phyloP scores from a whole-genome alignment of 2,113 vertebrate species.

The Sitta europaea region DNA sequence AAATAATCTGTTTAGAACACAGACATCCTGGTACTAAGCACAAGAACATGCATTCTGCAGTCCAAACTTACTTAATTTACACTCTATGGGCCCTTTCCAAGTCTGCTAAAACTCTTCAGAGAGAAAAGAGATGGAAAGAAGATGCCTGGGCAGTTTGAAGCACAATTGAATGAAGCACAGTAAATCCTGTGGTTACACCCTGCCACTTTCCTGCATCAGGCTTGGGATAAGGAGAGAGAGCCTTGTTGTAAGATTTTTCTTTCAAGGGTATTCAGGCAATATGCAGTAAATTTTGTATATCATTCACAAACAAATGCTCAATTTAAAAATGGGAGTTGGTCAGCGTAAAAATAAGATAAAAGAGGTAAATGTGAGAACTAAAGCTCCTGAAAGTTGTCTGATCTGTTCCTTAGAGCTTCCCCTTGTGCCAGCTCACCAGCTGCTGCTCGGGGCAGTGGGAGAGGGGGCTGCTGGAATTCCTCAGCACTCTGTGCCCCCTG shows the following conservation, averaged over 20 bases:
- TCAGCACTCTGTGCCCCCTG: background rate
- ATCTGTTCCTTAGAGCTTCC: background rate
- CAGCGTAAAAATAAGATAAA: background rate
- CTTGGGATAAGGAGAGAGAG: background rate
- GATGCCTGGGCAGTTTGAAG: background rate
- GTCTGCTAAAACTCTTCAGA: background rate
- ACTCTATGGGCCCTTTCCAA: background rate
- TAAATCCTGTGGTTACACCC: background rate
- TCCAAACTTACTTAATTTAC: background rate
- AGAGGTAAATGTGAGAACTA: background rate
- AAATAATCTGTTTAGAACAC: background rate
- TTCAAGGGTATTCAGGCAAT: background rate
- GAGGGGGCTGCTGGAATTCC: background rate
- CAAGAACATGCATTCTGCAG: background rate
- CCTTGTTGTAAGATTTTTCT: background rate
- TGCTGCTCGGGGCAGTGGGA: background rate
- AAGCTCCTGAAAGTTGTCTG: background rate
- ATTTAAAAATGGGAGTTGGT: background rate
- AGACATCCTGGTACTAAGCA: background rate
- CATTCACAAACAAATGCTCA: background rate
- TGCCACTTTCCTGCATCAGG: background rate
- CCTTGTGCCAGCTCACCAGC: background rate
- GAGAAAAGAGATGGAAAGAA: background rate
- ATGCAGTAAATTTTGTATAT: fast-evolving
- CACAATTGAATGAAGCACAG: background rate